Base-by-base conservation (phyloP, 92 coral and sea anemone genomes). In the Phenganax subtilis region DNA sequence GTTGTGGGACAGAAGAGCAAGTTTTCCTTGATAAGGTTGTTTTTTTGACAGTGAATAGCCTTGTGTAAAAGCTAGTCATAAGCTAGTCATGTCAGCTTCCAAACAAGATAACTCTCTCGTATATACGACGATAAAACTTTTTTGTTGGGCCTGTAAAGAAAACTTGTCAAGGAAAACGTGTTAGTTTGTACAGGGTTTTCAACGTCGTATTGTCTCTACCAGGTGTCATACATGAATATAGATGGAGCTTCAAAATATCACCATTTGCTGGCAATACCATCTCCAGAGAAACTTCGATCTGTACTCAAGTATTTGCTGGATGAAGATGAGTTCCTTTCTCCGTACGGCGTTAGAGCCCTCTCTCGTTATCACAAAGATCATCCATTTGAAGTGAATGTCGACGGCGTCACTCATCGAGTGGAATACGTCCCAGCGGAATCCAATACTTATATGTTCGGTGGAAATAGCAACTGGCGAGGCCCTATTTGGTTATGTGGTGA, bases 381-480 rank as follows among this genome's bases (percentile, higher is more conserved):
- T 61, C 98, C 98, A 9, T 88, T 85, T 61, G 84, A 61, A 76
- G 74, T 92, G 68, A 84, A 87, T 25, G 54, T 92, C 20, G 80
- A 85, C 47, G 98, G 97, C 55, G 82, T 87, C 72, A 76, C 71
- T 52, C 91, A 92, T 75, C 82, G 91, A 15, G 98, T 94, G 72
- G 89, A 90, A 47, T 94, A 94, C 75, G 98, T 94, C 16, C 92
- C 98, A 6, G 98, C 91, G 44, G 98, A 94, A 67, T 94, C 97
- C 11, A 90, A 90, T 76, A 92, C 94, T 5, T 84, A 62, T 84
- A 94, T 94, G 97, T 92, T 92, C 72, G 98, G 98, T 16, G 98
- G 98, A 12, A 94, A 94, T 86, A 94, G 98, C 69, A 94, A 94
- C 90, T 94, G 98, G 98, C 90, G 97, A 15, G 98, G 98, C 67